Percentiles rank a stretch among this genome's conserved stretches.
Conservation (phyloP, 2,888 invertebrate genomes). For the Agrochola circellaris region DNA sequence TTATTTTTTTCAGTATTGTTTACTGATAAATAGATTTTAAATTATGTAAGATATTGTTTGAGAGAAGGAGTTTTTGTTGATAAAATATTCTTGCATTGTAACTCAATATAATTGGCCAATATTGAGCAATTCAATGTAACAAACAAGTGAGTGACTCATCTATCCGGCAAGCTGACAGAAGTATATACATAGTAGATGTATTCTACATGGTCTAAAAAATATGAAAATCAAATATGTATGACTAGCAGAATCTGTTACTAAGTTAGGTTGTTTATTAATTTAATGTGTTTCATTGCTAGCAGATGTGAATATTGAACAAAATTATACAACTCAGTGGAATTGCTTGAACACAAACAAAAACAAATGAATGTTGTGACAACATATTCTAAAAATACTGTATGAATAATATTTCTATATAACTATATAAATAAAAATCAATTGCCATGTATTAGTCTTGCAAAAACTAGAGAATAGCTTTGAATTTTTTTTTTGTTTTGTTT, state of each 20-base stretch:
- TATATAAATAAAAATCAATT: no score
- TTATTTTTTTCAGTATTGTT: not conserved
- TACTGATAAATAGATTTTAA: not conserved
- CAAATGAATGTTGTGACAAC: slow-evolving; percentile 1
- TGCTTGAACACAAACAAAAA: not conserved
- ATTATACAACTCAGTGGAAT: not conserved
- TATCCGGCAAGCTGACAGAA: not conserved
- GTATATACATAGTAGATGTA: not conserved
- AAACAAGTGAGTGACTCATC: slow-evolving; percentile 38
- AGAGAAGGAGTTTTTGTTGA: slow-evolving; percentile 2
- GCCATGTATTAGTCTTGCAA: no score
- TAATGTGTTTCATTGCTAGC: not conserved
- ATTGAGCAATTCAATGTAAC: slow-evolving; percentile 42
- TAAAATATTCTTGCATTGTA: slow-evolving; percentile 5
- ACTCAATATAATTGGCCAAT: slow-evolving; percentile 31
- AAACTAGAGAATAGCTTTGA: no score
- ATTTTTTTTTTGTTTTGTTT: no score
- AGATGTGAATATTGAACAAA: not conserved
- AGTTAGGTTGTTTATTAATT: not conserved
- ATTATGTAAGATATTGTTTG: not conserved
- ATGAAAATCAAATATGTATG: not conserved
- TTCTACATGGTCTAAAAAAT: slow-evolving; percentile 2
- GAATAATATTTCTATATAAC: not conserved
- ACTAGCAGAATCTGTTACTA: not conserved
- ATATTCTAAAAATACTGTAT: not conserved